Base-by-base conservation (phyloP, 2,113 vertebrate genomes). In the Melanotaenia duboulayi region DNA sequence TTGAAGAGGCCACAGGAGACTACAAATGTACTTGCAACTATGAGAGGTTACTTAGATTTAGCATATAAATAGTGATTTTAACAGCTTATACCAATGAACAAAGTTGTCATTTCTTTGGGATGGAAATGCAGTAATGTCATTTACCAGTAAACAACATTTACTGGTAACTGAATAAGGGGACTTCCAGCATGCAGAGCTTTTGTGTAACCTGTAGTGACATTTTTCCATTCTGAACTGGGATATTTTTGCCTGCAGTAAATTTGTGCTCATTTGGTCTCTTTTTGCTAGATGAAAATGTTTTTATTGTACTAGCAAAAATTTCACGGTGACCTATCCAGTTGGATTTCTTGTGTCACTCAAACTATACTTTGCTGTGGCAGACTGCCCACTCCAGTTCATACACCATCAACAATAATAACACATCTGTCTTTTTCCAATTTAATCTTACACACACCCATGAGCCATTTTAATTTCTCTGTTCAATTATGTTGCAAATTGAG, bases 341-440 rank as follows among this genome's bases (percentile, higher is more conserved):
- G 11, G 44, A 51, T 44, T 74, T 52, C 19, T 54, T 56, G 19
- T 44, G 37, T 50, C 19, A 37, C 32, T 39, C 13, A 37, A 50
- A 2, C 11, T 59, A 56, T 24, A 35, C 5, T 35, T 35, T 35
- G 8, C n/a, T 24, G 57, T 49, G 20, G 32, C 56, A 49, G 71
- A 0, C 37, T 62, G 49, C 35, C 32, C n/a, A 20, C 44, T 65
- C 8, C 40, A 51, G 2, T 44, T 28, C 23, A 65, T 23, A 20
- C 17, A 14, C 14, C 7, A 42, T 42, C 40, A 42, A 14, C 22
- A 44, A 61, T 20, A 19, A 60, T 19, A 11, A 52, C 63, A 60
- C 46, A 24, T 68, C 59, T 68, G 40, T 39, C 35, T 71, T 71
- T 65, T 19, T 59, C 2, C 61, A 64, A 22, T 51, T 64, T 39